Percentiles rank a stretch among this genome's conserved stretches.
These are phyloP conservation scores for Erannis defoliaria DNA, from an alignment of 2,888 invertebrate species.

Conservation along the genomic window DNA sequence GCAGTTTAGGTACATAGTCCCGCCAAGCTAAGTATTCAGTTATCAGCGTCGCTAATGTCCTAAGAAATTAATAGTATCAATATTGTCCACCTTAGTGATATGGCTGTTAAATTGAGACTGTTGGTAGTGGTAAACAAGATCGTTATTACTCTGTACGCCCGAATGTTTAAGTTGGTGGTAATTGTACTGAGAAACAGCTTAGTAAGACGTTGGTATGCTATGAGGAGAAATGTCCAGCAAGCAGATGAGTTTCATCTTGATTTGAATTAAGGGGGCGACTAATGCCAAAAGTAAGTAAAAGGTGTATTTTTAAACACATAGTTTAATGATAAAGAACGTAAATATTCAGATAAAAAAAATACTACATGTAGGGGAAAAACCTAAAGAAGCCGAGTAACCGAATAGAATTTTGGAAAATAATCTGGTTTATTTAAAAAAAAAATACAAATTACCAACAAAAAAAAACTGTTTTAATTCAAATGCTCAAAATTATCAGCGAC, in stretches of 20 bases:
- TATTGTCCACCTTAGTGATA: background rate
- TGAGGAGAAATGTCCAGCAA: constrained; percentile 22
- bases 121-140: background rate
- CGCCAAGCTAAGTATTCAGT: background rate
- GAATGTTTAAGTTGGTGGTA: background rate
- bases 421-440: too few relatives aligned
- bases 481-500: too few relatives aligned
- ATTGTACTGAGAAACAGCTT: constrained; percentile 2
- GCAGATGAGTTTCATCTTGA: constrained; percentile 34
- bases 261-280: constrained; percentile 10
- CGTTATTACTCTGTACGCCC: background rate
- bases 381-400: too few relatives aligned
- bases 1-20: constrained; percentile 15
- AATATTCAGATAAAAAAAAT: too few relatives aligned
- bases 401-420: too few relatives aligned
- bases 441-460: too few relatives aligned
- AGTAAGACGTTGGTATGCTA: constrained; percentile 10
- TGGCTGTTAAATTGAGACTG: background rate
- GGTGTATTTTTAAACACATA: too few relatives aligned
- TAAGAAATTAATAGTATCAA: background rate
- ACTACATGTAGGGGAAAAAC: too few relatives aligned
- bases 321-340: too few relatives aligned
- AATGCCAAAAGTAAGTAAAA: too few relatives aligned
- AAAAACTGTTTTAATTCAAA: too few relatives aligned
- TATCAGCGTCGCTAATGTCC: background rate